Base-by-base conservation (phyloP, 2,888 invertebrate genomes). In the Formica aserva region DNA sequence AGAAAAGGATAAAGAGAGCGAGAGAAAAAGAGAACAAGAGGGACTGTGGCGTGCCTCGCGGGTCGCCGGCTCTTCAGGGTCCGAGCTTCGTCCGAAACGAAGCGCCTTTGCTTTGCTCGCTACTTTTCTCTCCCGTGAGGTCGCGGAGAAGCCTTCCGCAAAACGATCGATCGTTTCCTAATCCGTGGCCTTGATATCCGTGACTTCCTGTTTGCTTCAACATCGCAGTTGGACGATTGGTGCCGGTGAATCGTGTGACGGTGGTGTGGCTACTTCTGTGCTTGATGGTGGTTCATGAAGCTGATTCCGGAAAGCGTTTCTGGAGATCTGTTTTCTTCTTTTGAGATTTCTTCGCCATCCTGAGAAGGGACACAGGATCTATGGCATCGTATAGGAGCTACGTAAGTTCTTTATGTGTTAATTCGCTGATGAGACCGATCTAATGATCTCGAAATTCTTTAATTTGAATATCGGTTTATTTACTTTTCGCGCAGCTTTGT, bases 311-410 rank as follows among this genome's bases (percentile, higher is more conserved):
- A 32, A 74, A 84, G 57, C 67, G 35, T n/a, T 63, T n/a, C 60
- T 41, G 69, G 41, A 38, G 55, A 66, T 11, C 18, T 29, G 45
- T 76, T 71, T 60, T 71, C 66, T 71, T 71, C 45, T n/a, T 81
- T 67, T 52, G 41, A 22, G 41, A 41, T 67, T 48, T 71, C 82
- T 63, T 87, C 85, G 63, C 75, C 60, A 22, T 80, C 65, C 55
- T 52, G 62, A 9, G 63, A 62, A 72, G 6, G 8, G 8, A 29
- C 26, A 15, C n/a, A 63, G 75, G 6, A 75, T 48, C 65, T 35
- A 94, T 94, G 94, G 91, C 94, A 45, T 93, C 94, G 83, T 94
- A 94, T 88, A 94, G 94, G 87, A 93, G 91, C 92, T 94, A 94
- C 82, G 94, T 94, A 93, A 94, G 94, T 88, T 80, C 29, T 11